Evolutionary conservation across 2,888 invertebrate genomes (phyloP), one percentile per base, ranked within the genome.

Genomic region (Chelonus formosanus): DNA sequence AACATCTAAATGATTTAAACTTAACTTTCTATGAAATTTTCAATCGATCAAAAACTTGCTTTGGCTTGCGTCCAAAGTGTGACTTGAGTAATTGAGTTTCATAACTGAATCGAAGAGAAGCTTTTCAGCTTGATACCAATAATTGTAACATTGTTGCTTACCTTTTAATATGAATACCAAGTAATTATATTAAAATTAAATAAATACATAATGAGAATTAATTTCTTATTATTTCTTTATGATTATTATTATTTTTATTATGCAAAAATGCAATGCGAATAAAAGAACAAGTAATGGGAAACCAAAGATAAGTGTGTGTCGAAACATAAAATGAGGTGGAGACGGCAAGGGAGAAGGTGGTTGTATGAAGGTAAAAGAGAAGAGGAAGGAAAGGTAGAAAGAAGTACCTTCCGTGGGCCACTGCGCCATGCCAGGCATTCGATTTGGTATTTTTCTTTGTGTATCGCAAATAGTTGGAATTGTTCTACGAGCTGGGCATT

Each of bases 361-460:
- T 50, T 59, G 44, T 53, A 70, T 67, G 63, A 55, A 56, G 61
- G 63, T 58, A 68, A 63, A 59, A 59, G 70, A 70, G 63, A 67
- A 64, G 64, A 63, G 47, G 67, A 55, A 67, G 55, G 67, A 60
- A 68, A 65, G 69, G 69, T 31, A 67, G 72, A 67, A 70, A 66
- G 70, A 67, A 64, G 54, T 69, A 63, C 63, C 64, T 64, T 65
- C 66, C 72, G 71, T 66, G 70, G 71, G 58, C 67, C 58, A 75
- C 72, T 76, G 75, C 73, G 80, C 80, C 82, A 84, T 84, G 76
- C 81, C 78, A 80, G 78, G 84, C 78, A 84, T 84, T 84, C 83
- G 82, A 83, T 84, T 84, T 81, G 83, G 84, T 84, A 84, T 84
- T 84, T 84, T 84, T 84, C 84, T 84, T 83, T 84, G 84, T 84